Conservation (phyloP, 2,888 invertebrate genomes). For the Odiellus spinosus region DNA sequence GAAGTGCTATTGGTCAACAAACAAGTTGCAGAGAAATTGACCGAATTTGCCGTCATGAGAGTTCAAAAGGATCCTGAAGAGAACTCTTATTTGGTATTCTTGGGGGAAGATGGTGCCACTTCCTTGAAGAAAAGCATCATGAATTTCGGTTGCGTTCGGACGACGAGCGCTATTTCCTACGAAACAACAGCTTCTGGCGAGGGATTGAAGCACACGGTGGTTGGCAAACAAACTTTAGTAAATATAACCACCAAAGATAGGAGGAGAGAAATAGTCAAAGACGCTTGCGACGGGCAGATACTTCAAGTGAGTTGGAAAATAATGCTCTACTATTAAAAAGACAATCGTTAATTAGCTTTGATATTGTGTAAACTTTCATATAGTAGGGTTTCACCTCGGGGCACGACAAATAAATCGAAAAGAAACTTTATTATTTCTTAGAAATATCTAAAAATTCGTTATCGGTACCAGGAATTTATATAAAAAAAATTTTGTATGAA, state of each 20-base stretch:
- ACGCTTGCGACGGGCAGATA: too few relatives aligned
- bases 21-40: slow-evolving; percentile 23
- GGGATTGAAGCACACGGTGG: slow-evolving; percentile 28
- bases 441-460: too few relatives aligned
- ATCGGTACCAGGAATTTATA: too few relatives aligned
- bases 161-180: slow-evolving; percentile 30
- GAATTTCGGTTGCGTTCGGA: slow-evolving; percentile 28
- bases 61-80: slow-evolving; percentile 28
- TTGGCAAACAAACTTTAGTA: slow-evolving; percentile 27
- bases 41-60: slow-evolving; percentile 25
- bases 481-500: too few relatives aligned
- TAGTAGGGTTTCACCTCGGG: too few relatives aligned
- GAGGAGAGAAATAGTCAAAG: slow-evolving; percentile 28
- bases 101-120: slow-evolving; percentile 25
- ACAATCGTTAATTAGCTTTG: too few relatives aligned
- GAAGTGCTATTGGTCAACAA: slow-evolving; percentile 36
- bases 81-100: slow-evolving; percentile 28
- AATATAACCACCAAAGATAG: slow-evolving; percentile 30
- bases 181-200: slow-evolving; percentile 32
- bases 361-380: too few relatives aligned
- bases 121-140: slow-evolving; percentile 24
- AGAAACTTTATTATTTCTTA: too few relatives aligned
- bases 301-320: too few relatives aligned
- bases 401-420: too few relatives aligned
- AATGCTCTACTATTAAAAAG: too few relatives aligned